Conservation (phyloP, 2,888 invertebrate species). For the Furcula furcula region DNA sequence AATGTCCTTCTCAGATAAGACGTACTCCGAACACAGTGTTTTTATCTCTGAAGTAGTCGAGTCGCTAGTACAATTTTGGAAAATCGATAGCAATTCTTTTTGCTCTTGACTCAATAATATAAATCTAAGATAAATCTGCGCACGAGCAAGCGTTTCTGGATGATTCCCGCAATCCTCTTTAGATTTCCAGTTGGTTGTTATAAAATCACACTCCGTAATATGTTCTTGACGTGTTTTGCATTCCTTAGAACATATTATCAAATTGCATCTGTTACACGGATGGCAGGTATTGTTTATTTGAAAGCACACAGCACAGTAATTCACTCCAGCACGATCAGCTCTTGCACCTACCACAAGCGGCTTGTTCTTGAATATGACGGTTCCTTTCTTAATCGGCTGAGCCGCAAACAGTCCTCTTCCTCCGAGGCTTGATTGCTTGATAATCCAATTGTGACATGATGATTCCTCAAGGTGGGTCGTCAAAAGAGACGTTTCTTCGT, state of each 20-base stretch:
- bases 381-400: slow-evolving; percentile 82
- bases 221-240: slow-evolving; percentile 83
- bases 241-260: slow-evolving; percentile 83
- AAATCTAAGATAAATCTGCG: slow-evolving; percentile 52
- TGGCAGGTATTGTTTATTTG: slow-evolving; percentile 52
- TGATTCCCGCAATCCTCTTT: slow-evolving; percentile 31
- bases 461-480: slow-evolving; percentile 25
- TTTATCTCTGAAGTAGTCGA: slow-evolving; percentile 73
- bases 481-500: slow-evolving; percentile 19
- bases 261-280: slow-evolving; percentile 83
- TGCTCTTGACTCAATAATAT: slow-evolving; percentile 56
- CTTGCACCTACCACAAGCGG: slow-evolving; percentile 86
- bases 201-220: slow-evolving; percentile 82
- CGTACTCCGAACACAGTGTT: slow-evolving; percentile 57
- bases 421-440: slow-evolving; percentile 81
- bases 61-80: slow-evolving; percentile 61
- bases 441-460: slow-evolving; percentile 67
- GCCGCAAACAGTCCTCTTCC: slow-evolving; percentile 88
- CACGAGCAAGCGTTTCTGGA: slow-evolving; percentile 35
- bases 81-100: slow-evolving; percentile 59
- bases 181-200: slow-evolving; percentile 73
- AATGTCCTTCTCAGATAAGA: slow-evolving; percentile 73
- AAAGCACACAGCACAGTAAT: slow-evolving; percentile 84
- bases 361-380: slow-evolving; percentile 85
- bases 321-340: slow-evolving; percentile 68